A percentile compares a stretch with the other conserved stretches of the same genome.
Evolutionary conservation across 2,113 vertebrate genomes (phyloP).

Genomic region (Zosterops pallidus): DNA sequence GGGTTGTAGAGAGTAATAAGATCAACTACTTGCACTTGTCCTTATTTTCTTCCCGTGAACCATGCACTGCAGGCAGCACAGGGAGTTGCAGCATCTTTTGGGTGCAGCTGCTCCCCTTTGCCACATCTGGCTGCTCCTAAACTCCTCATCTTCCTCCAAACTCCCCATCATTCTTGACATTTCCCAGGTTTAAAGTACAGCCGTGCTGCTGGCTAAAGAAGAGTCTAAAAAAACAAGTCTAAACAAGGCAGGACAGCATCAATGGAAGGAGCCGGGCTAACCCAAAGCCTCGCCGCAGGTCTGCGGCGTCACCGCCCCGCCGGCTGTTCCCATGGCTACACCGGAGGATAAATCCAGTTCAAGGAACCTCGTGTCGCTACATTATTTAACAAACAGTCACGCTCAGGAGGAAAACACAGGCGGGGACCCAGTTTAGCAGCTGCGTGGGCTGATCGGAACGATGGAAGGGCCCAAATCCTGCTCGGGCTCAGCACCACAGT

Average conservation of each 20-base stretch:
- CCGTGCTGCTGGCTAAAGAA: background rate
- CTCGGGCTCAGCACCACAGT: background rate
- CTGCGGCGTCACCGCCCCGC: background rate
- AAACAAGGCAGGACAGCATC: background rate
- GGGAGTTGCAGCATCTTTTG: background rate
- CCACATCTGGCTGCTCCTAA: background rate
- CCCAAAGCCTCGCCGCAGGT: background rate
- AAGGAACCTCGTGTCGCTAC: background rate
- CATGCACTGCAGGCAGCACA: background rate
- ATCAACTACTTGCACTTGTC: background rate
- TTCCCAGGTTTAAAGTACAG: background rate
- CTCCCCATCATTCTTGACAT: accelerated
- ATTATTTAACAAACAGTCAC: slow-evolving; percentile 50
- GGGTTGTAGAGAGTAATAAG: background rate
- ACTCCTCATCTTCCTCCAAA: background rate
- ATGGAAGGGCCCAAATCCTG: background rate
- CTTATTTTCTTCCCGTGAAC: background rate
- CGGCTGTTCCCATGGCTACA: slow-evolving; percentile 35
- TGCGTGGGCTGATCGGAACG: background rate
- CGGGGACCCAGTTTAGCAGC: slow-evolving; percentile 25
- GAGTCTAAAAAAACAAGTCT: background rate
- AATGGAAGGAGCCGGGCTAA: background rate
- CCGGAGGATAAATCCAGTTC: background rate
- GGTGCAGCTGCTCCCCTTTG: accelerated
- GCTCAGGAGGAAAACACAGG: background rate